phyloP scores from a whole-genome alignment of 2,888 invertebrate species.

The Lapara coniferarum region DNA sequence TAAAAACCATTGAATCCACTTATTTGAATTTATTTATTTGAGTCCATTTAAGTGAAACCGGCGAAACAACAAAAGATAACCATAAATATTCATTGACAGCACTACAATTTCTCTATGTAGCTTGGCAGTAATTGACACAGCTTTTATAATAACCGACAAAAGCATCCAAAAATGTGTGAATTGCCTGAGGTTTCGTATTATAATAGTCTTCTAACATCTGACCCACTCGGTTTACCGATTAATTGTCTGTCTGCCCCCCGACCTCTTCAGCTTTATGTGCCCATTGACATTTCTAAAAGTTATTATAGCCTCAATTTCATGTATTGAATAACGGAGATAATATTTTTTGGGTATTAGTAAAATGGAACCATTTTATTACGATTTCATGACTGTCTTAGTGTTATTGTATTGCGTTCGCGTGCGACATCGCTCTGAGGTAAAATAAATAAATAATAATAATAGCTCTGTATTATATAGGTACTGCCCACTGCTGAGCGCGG shows the following conservation, averaged over 20 bases:
- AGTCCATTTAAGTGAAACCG: too few species aligned
- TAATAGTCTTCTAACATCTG: slow-evolving; percentile 12
- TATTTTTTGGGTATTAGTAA: neutral
- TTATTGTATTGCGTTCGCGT: too few species aligned
- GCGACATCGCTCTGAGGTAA: too few species aligned
- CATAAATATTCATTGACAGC: too few species aligned
- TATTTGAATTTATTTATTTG: too few species aligned
- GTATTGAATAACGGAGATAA: neutral
- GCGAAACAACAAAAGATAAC: too few species aligned
- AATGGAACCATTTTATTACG: too few species aligned
- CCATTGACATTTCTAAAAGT: slow-evolving; percentile 19
- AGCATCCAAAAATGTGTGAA: neutral
- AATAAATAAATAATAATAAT: too few species aligned
- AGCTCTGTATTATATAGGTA: too few species aligned
- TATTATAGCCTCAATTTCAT: neutral
- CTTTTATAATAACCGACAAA: slow-evolving; percentile 1
- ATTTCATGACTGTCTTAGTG: too few species aligned
- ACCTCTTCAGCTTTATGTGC: slow-evolving; percentile 7
- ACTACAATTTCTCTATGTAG: neutral
- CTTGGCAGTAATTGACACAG: neutral
- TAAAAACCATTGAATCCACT: too few species aligned
- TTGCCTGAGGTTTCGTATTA: neutral
- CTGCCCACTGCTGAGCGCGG: too few species aligned
- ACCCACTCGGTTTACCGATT: slow-evolving; percentile 7
- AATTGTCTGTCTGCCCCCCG: slow-evolving; percentile 1